Base-by-base conservation (phyloP, 2,888 invertebrate genomes). In the Morpho deidamia region DNA sequence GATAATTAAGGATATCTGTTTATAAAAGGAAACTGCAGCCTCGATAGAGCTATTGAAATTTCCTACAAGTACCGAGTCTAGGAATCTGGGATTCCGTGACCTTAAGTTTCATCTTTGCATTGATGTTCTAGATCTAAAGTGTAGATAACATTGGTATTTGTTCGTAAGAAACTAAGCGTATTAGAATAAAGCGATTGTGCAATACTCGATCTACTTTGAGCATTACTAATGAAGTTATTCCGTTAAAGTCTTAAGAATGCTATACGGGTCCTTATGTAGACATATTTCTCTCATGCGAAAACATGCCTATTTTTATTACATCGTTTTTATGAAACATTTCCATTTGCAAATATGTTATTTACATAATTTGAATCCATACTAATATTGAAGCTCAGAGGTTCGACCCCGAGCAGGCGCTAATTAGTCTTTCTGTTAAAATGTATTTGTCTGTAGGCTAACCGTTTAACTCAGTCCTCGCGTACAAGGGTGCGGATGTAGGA, bases 31-130 rank as follows among this genome's bases (percentile, higher is more conserved):
- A 37, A 23, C 9, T 23, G 11, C 7, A 43, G 14, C 42, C 23
- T 37, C 35, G 49, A 49, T 49, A 42, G 42, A 49, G 49, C 49
- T 49, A 49, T 49, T 49, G 49, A 49, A 49, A 42, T 42, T 49
- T 10, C 49, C 42, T 49, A 35, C 23, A 35, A 37, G 49, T 49
- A 49, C n/a, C 8, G 23, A 1, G 11, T 35, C 42, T 2, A 1
- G n/a, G n/a, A 35, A 8, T 9, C 35, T 35, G 12, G 11, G 35
- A 49, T 49, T 49, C 49, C 37, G 42, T 49, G 49, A 42, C 49
- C 42, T 49, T 49, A 49, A 23, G 14, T 42, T 43, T 32, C 4
- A 37, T 35, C 35, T 37, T 42, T 37, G 42, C 12, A 49, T 35
- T 35, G 42, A 35, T 23, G 14, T 11, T 35, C 12, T n/a, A 39